Evolutionary conservation across 2,797 vertebrate species (phyloP).

Genomic region (Sebastes miniatus): DNA sequence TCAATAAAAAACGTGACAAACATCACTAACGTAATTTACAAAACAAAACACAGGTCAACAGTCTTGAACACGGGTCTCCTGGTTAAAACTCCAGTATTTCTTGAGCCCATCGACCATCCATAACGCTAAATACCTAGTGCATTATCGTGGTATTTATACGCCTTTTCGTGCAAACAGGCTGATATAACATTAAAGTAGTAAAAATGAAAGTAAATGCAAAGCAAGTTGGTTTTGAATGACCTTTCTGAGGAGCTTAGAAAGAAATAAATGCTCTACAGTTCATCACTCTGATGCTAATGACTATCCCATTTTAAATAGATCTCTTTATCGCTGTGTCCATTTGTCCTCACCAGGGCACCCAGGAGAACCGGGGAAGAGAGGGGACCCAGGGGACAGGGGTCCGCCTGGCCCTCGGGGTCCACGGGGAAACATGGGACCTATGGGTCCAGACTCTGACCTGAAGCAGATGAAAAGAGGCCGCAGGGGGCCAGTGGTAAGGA

Average conservation of each 20-base stretch:
- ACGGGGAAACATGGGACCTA: slow-evolving; percentile 84
- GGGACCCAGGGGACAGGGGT: slow-evolving; percentile 73
- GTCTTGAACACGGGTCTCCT: no score
- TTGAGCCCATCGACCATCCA: fast-evolving
- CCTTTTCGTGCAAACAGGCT: no score
- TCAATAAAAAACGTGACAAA: no score
- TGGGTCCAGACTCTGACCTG: slow-evolving; percentile 80
- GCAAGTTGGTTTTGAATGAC: not conserved
- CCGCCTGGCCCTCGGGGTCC: slow-evolving; percentile 74
- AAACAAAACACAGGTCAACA: no score
- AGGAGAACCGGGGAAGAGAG: slow-evolving; percentile 78
- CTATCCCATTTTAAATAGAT: not conserved
- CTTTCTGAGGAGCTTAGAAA: not conserved
- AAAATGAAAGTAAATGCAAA: not conserved
- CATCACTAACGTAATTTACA: no score
- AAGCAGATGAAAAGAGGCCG: slow-evolving; percentile 81
- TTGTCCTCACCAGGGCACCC: slow-evolving; percentile 67
- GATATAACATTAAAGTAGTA: not conserved
- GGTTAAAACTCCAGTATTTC: no score
- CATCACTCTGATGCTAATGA: not conserved
- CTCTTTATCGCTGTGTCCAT: not conserved
- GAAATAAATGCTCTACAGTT: not conserved
- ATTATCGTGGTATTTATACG: no score
- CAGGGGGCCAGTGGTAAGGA: slow-evolving; percentile 81
- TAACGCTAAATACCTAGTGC: no score